These are phyloP conservation scores for Phataginus tricuspis DNA, from an alignment of 2,797 vertebrate genomes.

Conservation along the genomic window DNA sequence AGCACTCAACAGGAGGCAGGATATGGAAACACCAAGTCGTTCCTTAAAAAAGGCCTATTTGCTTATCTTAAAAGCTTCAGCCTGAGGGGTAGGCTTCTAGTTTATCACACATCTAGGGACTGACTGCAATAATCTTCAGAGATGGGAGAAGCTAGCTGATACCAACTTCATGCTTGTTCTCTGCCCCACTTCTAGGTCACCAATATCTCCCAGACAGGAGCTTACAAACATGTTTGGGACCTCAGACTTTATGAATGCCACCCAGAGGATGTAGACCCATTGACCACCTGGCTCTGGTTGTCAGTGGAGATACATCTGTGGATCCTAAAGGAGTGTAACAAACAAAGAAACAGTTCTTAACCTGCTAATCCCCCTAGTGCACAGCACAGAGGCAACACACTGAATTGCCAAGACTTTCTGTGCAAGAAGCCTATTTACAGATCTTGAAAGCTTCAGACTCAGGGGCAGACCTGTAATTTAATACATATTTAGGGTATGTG, in stretches of 20 bases:
- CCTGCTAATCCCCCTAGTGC: neutral
- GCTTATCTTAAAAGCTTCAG: neutral
- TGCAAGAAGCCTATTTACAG: neutral
- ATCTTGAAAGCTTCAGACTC: neutral
- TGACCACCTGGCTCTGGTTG: neutral
- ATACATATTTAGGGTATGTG: neutral
- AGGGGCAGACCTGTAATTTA: neutral
- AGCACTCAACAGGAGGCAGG: neutral
- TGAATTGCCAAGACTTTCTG: neutral
- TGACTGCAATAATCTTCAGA: neutral
- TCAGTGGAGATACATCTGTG: neutral
- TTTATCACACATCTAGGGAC: neutral
- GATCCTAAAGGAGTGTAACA: neutral
- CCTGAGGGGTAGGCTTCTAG: neutral
- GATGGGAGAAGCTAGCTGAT: neutral
- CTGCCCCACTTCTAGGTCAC: neutral
- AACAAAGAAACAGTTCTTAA: neutral
- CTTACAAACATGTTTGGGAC: neutral
- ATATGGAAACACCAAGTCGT: neutral
- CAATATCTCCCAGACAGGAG: neutral
- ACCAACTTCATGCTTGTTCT: neutral
- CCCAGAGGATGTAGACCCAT: neutral
- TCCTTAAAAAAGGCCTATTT: neutral
- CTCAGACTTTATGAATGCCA: neutral
- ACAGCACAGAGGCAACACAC: neutral